phyloP scores from a whole-genome alignment of 2,888 invertebrate species.

The Embidobia sp. region DNA sequence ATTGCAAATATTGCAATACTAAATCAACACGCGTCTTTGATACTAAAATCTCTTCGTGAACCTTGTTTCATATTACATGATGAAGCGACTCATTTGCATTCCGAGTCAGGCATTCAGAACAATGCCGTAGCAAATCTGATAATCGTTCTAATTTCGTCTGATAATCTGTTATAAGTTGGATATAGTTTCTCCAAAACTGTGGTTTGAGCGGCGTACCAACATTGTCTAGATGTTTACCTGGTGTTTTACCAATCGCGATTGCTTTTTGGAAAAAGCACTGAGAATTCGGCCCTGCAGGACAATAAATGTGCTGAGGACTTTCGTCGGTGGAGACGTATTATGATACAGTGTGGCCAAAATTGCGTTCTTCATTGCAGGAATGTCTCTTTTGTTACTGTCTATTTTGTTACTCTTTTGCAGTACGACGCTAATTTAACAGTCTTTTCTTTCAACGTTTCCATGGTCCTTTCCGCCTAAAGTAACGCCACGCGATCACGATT shows the following conservation, averaged over 20 bases:
- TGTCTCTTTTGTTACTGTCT: constrained; percentile 31
- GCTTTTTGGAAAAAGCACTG: constrained; percentile 44
- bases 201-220: constrained; percentile 30
- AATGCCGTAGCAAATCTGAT: constrained; percentile 22
- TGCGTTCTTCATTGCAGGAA: constrained; percentile 31
- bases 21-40: no score
- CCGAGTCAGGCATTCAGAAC: constrained; percentile 40
- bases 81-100: constrained; percentile 57
- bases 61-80: no score
- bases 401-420: constrained; percentile 49
- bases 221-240: constrained; percentile 4
- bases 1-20: no score
- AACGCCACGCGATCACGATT: constrained; percentile 11
- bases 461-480: constrained; percentile 35
- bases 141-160: no score
- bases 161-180: constrained; percentile 26
- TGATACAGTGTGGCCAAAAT: constrained; percentile 50
- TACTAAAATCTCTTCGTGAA: no score
- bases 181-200: constrained; percentile 1
- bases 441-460: constrained; percentile 30
- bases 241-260: constrained; percentile 5
- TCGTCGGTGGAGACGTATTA: constrained; percentile 46
- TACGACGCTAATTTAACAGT: constrained; percentile 38
- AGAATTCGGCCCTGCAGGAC: constrained; percentile 18
- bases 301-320: constrained; percentile 32